Evolutionary conservation across 2,797 vertebrate species (phyloP).

Genomic region (Microctenopoma lineatum): DNA sequence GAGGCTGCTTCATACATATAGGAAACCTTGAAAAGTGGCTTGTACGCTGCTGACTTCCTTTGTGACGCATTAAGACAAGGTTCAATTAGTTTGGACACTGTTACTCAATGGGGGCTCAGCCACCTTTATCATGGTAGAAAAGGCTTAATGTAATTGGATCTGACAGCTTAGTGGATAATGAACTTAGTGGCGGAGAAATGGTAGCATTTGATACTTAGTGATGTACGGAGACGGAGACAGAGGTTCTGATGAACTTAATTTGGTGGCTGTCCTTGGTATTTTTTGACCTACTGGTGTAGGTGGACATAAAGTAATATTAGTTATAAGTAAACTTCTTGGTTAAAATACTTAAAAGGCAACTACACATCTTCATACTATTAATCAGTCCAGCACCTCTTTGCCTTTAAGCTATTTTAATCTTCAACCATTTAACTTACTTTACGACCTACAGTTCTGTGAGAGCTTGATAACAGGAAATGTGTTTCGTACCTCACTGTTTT

Average conservation of each 20-base stretch:
- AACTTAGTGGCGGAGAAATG: conserved; percentile 51
- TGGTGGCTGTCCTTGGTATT: conserved; percentile 37
- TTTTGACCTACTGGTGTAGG: conserved; percentile 5
- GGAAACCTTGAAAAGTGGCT: conserved; percentile 26
- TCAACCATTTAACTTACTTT: neutral
- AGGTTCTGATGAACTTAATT: conserved; percentile 55
- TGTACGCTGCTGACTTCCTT: conserved; percentile 4
- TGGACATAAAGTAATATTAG: conserved; percentile 6
- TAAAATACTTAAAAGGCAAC: neutral
- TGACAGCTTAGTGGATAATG: conserved; percentile 70
- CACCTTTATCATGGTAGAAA: conserved; percentile 57
- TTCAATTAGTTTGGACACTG: conserved; percentile 62
- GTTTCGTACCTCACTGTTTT: neutral
- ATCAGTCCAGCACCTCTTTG: neutral
- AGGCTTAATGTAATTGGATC: conserved; percentile 70
- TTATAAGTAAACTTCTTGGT: neutral
- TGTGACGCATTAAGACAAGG: conserved; percentile 55
- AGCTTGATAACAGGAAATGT: neutral
- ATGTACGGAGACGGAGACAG: conserved; percentile 33
- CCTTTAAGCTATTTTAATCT: neutral
- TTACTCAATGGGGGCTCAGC: conserved; percentile 47
- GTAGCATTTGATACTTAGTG: conserved; percentile 27
- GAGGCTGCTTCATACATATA: too few species aligned
- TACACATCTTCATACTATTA: neutral
- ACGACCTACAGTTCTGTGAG: neutral